Evolutionary conservation across 2,113 vertebrate genomes (phyloP).

Genomic region (Trochalopteron elliotii): DNA sequence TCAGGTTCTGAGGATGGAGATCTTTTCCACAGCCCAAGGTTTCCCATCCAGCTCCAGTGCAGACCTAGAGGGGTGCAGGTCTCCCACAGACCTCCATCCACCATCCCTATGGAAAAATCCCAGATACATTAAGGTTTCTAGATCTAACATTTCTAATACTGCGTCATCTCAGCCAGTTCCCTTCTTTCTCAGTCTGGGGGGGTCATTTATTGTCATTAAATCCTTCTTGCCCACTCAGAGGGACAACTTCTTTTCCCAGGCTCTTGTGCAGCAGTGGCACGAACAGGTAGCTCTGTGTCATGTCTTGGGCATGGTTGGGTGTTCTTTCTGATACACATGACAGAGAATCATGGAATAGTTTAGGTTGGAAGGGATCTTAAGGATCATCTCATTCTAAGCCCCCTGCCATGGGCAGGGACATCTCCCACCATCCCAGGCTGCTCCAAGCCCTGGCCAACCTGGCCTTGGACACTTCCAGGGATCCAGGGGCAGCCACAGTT

Average conservation of each 20-base stretch:
- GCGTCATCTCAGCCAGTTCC: neutral
- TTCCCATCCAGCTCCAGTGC: neutral
- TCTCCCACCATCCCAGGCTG: rapidly evolving
- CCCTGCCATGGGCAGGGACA: neutral
- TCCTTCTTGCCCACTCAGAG: neutral
- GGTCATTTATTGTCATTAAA: neutral
- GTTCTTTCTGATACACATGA: neutral
- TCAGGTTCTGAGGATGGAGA: neutral
- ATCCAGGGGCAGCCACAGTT: neutral
- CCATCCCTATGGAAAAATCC: neutral
- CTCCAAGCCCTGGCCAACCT: rapidly evolving
- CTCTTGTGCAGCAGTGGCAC: neutral
- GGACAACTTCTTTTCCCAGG: neutral
- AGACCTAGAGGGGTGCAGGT: neutral
- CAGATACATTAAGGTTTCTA: rapidly evolving
- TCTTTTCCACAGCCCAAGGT: neutral
- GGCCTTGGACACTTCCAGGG: neutral
- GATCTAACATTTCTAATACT: neutral
- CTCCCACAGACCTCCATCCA: neutral
- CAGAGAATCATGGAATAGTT: neutral
- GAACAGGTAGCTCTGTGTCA: neutral
- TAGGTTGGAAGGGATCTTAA: neutral
- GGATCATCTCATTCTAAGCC: neutral
- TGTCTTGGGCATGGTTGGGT: rapidly evolving
- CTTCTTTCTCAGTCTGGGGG: neutral